Evolutionary conservation across 2,888 invertebrate genomes (phyloP).

Genomic region (Trissonchulus latispiculum): DNA sequence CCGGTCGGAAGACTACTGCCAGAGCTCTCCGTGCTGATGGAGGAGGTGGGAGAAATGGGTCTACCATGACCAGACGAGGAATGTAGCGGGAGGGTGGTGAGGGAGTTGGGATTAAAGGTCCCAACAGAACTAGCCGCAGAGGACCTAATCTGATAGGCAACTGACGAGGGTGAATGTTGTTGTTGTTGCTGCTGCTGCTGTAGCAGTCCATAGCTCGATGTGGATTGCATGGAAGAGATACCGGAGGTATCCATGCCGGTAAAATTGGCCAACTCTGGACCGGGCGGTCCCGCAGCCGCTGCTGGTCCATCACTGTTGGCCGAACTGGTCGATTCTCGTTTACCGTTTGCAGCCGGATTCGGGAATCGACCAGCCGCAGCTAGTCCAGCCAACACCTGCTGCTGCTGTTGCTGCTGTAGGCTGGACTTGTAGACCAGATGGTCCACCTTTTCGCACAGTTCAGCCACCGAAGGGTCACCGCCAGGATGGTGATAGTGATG

Average conservation of each 20-base stretch:
- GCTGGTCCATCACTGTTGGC: too few species aligned
- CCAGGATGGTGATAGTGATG: too few species aligned
- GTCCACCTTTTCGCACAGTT: slow-evolving; percentile 6
- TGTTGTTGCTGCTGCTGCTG: too few species aligned
- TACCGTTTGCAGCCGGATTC: neutral
- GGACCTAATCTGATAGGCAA: neutral
- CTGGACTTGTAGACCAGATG: neutral
- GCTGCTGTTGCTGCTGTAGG: slow-evolving; percentile 16
- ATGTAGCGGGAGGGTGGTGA: neutral
- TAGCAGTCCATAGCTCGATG: slow-evolving; percentile 27
- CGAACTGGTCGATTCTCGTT: neutral
- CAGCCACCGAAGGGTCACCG: slow-evolving; percentile 5
- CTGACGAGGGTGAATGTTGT: neutral
- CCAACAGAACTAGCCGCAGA: neutral
- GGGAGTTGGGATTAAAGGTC: neutral
- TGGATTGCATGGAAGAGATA: too few species aligned
- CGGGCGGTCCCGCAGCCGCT: slow-evolving; percentile 2
- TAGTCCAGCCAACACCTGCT: neutral
- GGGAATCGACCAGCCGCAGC: slow-evolving; percentile 3
- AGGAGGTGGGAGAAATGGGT: slow-evolving; percentile 20
- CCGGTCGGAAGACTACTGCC: neutral
- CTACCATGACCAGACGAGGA: neutral
- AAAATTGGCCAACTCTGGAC: too few species aligned
- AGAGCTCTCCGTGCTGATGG: slow-evolving; percentile 23
- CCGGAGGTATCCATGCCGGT: slow-evolving; percentile 5